phyloP scores from a whole-genome alignment of 2,888 invertebrate species.

The Lasius fuliginosus region DNA sequence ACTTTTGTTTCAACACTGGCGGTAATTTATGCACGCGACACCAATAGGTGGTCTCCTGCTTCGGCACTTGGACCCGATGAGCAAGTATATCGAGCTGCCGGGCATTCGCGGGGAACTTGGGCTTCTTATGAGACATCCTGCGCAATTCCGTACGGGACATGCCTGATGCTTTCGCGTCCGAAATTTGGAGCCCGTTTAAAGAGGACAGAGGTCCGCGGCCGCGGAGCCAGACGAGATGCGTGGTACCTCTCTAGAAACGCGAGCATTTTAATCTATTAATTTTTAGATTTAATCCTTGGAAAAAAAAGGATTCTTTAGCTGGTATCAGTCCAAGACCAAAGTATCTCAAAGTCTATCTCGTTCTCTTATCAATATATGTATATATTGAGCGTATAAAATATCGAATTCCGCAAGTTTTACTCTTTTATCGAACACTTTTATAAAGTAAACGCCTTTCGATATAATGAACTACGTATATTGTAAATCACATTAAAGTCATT shows the following conservation, averaged over 20 bases:
- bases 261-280: not conserved
- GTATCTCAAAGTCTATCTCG: not conserved
- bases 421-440: not conserved
- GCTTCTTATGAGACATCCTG: constrained; percentile 86
- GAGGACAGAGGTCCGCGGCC: constrained; percentile 92
- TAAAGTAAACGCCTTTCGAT: not conserved
- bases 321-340: not conserved
- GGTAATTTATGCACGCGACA: constrained; percentile 95
- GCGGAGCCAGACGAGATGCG: constrained; percentile 94
- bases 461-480: no score
- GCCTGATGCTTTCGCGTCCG: constrained; percentile 89
- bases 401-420: not conserved
- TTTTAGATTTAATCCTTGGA: not conserved
- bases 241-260: constrained; percentile 93
- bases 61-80: constrained; percentile 91
- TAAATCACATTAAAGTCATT: not conserved
- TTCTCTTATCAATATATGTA: not conserved
- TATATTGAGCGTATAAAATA: not conserved
- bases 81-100: constrained; percentile 89
- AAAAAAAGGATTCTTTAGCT: not conserved
- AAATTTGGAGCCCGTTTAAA: constrained; percentile 89
- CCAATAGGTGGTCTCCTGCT: constrained; percentile 98
- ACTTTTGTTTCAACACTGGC: constrained; percentile 89
- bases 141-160: constrained; percentile 93
- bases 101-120: constrained; percentile 87